Percentiles rank a stretch among this genome's conserved stretches.
Evolutionary conservation across 2,797 vertebrate species (phyloP).

Genomic region (Chelon labrosus): DNA sequence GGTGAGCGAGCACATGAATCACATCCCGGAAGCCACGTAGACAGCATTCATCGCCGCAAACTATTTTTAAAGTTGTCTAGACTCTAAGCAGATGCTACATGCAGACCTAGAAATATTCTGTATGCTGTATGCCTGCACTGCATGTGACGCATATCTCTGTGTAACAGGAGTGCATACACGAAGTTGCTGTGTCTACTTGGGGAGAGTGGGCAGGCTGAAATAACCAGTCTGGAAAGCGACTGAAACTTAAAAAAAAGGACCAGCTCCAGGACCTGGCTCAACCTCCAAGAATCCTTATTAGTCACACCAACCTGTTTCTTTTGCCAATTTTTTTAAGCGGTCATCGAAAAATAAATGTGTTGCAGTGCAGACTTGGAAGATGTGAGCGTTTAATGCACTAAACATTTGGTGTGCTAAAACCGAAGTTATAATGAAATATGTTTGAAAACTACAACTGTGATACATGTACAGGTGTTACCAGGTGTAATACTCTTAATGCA

Average conservation of each 20-base stretch:
- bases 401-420: slow-evolving; percentile 2
- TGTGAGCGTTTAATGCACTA: background rate
- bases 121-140: slow-evolving; percentile 3
- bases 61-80: slow-evolving; percentile 68
- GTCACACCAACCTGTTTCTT: slow-evolving; percentile 19
- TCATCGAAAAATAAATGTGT: background rate
- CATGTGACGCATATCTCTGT: slow-evolving; percentile 44
- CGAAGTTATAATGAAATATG: background rate
- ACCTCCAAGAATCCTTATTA: slow-evolving; percentile 38
- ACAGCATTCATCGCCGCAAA: slow-evolving; percentile 30
- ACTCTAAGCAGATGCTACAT: slow-evolving; percentile 31
- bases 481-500: background rate
- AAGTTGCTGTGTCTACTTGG: slow-evolving; percentile 90
- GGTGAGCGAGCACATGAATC: slow-evolving; percentile 82
- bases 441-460: background rate
- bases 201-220: slow-evolving; percentile 91
- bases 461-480: background rate
- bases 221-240: slow-evolving; percentile 89
- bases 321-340: slow-evolving; percentile 5
- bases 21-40: slow-evolving; percentile 31
- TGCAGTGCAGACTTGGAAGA: background rate
- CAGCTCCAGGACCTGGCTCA: slow-evolving; percentile 23
- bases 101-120: slow-evolving; percentile 21
- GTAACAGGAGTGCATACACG: slow-evolving; percentile 90
- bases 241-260: slow-evolving; percentile 48